Conservation (phyloP, 2,888 invertebrate genomes). For the Eledona agricola region DNA sequence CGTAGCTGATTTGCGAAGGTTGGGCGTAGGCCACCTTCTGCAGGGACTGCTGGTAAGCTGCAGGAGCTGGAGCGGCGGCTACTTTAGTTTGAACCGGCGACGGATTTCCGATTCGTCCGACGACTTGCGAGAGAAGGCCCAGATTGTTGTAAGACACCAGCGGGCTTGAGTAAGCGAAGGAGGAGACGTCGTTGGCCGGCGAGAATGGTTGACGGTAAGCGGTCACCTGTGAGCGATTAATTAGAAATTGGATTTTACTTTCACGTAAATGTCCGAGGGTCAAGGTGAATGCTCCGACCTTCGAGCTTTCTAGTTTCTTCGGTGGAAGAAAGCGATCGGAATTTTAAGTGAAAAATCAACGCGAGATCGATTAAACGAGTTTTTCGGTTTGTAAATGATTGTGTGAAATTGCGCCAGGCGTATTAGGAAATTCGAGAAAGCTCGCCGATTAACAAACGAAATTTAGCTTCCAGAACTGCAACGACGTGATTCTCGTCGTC, state of each 20-base stretch:
- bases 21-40: constrained; percentile 37
- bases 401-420: no score
- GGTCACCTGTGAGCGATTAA: constrained; percentile 17
- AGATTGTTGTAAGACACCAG: constrained; percentile 58
- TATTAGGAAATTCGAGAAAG: no score
- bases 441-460: no score
- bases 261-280: constrained; percentile 25
- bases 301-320: constrained; percentile 30
- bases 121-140: constrained; percentile 54
- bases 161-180: constrained; percentile 59
- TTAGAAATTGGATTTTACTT: constrained; percentile 18
- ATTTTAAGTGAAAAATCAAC: constrained; percentile 3
- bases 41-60: constrained; percentile 34
- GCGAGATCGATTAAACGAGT: background rate
- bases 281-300: constrained; percentile 36
- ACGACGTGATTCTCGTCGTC: no score
- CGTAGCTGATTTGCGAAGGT: constrained; percentile 26
- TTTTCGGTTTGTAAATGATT: background rate
- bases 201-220: constrained; percentile 47
- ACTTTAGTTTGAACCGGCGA: constrained; percentile 14
- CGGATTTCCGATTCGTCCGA: constrained; percentile 48
- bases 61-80: constrained; percentile 39
- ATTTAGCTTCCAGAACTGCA: no score
- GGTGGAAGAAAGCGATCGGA: constrained; percentile 20
- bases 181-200: constrained; percentile 59